phyloP scores from a whole-genome alignment of 2,888 invertebrate genomes.

The Callinectes sapidus region DNA sequence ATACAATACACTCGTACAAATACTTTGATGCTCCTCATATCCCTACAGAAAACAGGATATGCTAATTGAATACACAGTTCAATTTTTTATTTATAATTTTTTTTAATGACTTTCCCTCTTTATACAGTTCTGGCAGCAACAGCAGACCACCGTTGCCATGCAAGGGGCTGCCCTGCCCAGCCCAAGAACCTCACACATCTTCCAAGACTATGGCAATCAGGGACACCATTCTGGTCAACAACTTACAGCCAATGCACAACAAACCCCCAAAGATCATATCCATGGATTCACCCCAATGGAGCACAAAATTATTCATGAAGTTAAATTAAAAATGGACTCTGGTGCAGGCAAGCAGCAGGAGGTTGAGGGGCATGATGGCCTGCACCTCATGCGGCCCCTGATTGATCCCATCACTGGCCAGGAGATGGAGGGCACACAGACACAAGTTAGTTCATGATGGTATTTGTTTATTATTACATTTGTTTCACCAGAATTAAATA shows the following conservation, averaged over 20 bases:
- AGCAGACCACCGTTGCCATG: constrained; percentile 61
- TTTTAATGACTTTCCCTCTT: constrained; percentile 28
- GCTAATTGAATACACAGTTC: neutral
- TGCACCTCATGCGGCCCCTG: constrained; percentile 63
- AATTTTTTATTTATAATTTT: constrained; percentile 34
- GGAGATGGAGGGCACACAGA: constrained; percentile 58
- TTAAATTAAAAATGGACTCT: constrained; percentile 61
- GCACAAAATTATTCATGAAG: constrained; percentile 63
- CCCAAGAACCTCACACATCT: constrained; percentile 61
- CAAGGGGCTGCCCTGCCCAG: constrained; percentile 57
- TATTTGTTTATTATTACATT: neutral
- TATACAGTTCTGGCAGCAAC: constrained; percentile 64
- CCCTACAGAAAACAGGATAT: constrained; percentile 22
- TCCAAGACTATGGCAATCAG: constrained; percentile 58
- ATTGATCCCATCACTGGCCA: constrained; percentile 64
- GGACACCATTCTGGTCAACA: constrained; percentile 54
- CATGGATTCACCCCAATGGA: constrained; percentile 58
- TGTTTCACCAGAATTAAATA: neutral
- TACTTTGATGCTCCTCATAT: constrained; percentile 21
- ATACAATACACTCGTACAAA: constrained; percentile 1
- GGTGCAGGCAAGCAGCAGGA: constrained; percentile 51
- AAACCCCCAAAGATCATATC: constrained; percentile 55
- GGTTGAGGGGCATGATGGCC: constrained; percentile 62
- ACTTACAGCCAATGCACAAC: constrained; percentile 52
- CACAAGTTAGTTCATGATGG: constrained; percentile 51